These are phyloP conservation scores for Anabacerthia variegaticeps DNA, from an alignment of 2,797 vertebrate genomes.

Conservation along the genomic window DNA sequence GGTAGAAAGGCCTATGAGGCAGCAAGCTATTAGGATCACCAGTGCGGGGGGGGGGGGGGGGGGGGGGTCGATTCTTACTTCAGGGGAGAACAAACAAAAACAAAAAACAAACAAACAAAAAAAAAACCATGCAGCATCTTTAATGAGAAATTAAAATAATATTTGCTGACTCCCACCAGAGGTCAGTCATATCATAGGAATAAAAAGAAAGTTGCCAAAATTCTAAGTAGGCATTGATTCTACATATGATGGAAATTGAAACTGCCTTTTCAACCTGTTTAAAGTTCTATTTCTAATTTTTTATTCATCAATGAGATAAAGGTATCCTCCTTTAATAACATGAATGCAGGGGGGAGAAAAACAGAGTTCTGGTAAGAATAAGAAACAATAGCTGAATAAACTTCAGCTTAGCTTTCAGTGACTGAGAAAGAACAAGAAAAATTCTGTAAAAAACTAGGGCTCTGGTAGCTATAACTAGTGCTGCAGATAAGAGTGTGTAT, in stretches of 20 bases:
- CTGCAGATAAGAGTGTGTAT: background rate
- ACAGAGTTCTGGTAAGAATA: background rate
- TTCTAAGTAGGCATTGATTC: background rate
- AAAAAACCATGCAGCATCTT: background rate
- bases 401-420: background rate
- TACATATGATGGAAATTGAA: background rate
- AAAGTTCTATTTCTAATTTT: background rate
- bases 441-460: background rate
- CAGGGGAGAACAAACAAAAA: background rate
- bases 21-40: background rate
- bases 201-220: background rate
- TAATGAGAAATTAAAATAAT: background rate
- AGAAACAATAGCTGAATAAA: background rate
- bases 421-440: background rate
- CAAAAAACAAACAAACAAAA: too few relatives aligned
- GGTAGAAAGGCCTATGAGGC: background rate
- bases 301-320: background rate
- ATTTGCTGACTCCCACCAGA: constrained; percentile 51
- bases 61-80: too few relatives aligned
- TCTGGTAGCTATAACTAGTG: background rate
- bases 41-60: too few relatives aligned
- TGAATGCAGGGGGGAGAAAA: background rate
- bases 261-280: background rate
- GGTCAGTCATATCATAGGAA: constrained; percentile 56
- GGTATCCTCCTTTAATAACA: background rate